A percentile compares a stretch with the other conserved stretches of the same genome.
These are phyloP conservation scores for Nomada flava DNA, from an alignment of 2,888 invertebrate genomes.

Conservation along the genomic window DNA sequence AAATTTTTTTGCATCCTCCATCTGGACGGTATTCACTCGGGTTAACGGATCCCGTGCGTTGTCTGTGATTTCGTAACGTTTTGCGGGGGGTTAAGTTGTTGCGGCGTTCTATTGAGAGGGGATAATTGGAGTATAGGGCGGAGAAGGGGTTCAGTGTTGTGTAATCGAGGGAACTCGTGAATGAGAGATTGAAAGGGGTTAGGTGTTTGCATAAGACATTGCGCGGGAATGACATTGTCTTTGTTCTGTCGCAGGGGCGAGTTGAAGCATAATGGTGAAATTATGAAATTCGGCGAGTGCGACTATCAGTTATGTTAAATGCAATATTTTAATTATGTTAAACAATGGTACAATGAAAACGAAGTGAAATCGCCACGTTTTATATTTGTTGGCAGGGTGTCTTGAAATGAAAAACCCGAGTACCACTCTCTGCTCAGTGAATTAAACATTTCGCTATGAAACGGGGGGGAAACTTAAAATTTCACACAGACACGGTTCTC, in stretches of 20 bases:
- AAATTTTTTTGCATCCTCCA: slow-evolving; percentile 19
- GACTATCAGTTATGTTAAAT: too few species aligned
- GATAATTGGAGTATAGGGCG: not conserved
- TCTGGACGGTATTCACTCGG: not conserved
- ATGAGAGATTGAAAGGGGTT: not conserved
- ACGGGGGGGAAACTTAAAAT: not conserved
- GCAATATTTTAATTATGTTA: too few species aligned
- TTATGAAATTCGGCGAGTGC: too few species aligned
- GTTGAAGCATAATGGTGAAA: too few species aligned
- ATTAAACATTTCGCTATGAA: not conserved
- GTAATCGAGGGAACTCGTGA: not conserved
- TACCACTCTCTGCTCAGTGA: not conserved
- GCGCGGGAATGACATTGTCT: not conserved
- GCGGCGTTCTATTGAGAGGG: not conserved
- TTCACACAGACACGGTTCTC: not conserved
- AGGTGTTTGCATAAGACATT: not conserved
- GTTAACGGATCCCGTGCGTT: not conserved
- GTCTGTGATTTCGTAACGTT: not conserved
- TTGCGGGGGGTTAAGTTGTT: not conserved
- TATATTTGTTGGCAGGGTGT: too few species aligned
- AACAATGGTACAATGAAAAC: too few species aligned
- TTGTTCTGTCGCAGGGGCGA: too few species aligned
- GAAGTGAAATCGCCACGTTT: too few species aligned
- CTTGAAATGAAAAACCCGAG: not conserved
- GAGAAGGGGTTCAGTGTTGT: not conserved